Evolutionary conservation across 2,888 invertebrate species (phyloP), one percentile per base, ranked within the genome.

Genomic region (Syritta pipiens): DNA sequence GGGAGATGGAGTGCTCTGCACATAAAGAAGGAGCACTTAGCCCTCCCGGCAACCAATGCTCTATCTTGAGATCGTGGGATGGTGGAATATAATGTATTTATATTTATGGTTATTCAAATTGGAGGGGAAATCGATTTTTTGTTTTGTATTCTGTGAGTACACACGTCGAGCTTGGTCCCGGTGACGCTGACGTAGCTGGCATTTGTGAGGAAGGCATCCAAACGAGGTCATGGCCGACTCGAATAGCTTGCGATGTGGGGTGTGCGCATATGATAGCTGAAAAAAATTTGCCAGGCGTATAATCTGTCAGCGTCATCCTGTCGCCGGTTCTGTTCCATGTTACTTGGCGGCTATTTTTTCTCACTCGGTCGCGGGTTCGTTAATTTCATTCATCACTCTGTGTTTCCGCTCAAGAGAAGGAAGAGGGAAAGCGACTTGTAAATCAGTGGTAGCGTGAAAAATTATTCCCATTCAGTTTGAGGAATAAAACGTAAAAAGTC

Each of bases 101-200:
- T 59, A 42, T 69, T 69, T 60, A 59, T 12, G 42, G 42, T 0
- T 30, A 24, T 44, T 37, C 57, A 68, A 68, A 48, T 49, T 49
- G 32, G 9, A 32, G 51, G 28, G 24, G 20, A 51, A 69, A 60
- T 69, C 69, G 69, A 69, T 69, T 51, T 32, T 44, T 60, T 17
- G 10, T 14, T 14, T 6, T 1, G 37, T n/a, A n/a, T n/a, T 10
- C 44, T 2, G 28, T 20, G 19, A 37, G 46, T 24, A 10, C 2
- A 12, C n/a, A n/a, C n/a, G 28, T 12, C 9, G 10, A 44, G 49
- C 26, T 46, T 14, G 12, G 42, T 10, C 30, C 22, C 30, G 14
- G 24, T 20, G 17, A 3, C 20, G 19, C 49, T 42, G 37, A 46
- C 10, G 17, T 46, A 14, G 53, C 32, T n/a, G 32, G 19, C 19